Evolutionary conservation across 2,888 invertebrate genomes (phyloP).

Genomic region (Entomobrya proxima): DNA sequence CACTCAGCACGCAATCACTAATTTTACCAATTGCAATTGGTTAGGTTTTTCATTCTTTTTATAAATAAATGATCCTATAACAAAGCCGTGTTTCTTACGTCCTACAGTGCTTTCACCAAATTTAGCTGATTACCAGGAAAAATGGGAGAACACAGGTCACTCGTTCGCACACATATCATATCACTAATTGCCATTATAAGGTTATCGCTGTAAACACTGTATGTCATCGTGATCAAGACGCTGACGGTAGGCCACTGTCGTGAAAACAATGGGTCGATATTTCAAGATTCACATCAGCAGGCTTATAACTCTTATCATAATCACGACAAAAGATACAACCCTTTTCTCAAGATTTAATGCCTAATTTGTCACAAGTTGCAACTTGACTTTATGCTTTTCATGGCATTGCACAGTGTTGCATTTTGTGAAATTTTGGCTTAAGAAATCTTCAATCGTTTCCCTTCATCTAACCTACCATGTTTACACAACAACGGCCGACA

Average conservation of each 20-base stretch:
- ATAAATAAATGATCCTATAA: neutral
- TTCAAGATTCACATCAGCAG: slow-evolving; percentile 7
- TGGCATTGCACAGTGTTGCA: slow-evolving; percentile 6
- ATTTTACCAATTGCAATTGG: slow-evolving; percentile 47
- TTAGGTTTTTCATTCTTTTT: neutral
- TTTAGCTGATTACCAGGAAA: neutral
- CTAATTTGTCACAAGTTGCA: slow-evolving; percentile 25
- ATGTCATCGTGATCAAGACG: slow-evolving; percentile 27
- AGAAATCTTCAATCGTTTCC: slow-evolving; percentile 1
- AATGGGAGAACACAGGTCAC: slow-evolving; percentile 34
- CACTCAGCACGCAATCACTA: slow-evolving; percentile 23
- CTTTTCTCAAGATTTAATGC: neutral
- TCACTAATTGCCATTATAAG: slow-evolving; percentile 34
- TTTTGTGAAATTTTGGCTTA: neutral
- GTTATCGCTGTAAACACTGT: slow-evolving; percentile 26
- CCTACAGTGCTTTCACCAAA: slow-evolving; percentile 55
- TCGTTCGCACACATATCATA: slow-evolving; percentile 34
- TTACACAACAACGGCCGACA: slow-evolving; percentile 21
- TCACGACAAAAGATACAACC: neutral
- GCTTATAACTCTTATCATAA: neutral
- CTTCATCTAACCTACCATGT: slow-evolving; percentile 35
- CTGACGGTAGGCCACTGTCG: neutral
- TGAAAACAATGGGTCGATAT: slow-evolving; percentile 6
- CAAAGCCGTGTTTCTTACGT: neutral
- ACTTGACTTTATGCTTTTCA: neutral